Conservation (phyloP, 2,113 vertebrate species). For the Calidris pugnax region DNA sequence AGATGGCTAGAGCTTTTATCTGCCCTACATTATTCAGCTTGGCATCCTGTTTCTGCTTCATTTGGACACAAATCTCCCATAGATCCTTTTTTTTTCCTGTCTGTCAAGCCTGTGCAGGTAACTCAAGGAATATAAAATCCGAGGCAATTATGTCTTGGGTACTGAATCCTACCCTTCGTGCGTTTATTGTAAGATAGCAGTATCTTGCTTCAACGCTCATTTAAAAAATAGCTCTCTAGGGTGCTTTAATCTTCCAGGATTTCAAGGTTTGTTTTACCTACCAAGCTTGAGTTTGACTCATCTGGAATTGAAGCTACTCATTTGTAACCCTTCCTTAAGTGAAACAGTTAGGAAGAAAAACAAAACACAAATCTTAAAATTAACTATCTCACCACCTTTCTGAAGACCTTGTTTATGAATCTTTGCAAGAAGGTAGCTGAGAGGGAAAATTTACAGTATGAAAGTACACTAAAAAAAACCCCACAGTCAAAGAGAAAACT, state of each 20-base stretch:
- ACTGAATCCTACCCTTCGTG: neutral
- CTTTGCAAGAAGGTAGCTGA: neutral
- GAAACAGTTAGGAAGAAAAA: neutral
- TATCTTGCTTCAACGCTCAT: conserved; percentile 2
- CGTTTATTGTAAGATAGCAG: neutral
- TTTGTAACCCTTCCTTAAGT: neutral
- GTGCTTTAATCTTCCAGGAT: neutral
- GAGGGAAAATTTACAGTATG: neutral
- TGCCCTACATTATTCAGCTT: neutral
- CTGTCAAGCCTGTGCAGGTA: neutral
- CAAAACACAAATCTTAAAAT: neutral
- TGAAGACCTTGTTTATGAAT: neutral
- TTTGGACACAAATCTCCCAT: neutral
- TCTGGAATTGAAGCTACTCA: neutral
- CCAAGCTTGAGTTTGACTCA: neutral
- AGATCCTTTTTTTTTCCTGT: neutral
- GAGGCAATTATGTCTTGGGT: neutral
- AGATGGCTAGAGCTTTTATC: neutral
- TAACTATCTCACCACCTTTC: neutral
- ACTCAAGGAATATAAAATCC: neutral
- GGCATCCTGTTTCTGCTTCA: neutral
- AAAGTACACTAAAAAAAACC: neutral
- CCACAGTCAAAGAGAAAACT: neutral
- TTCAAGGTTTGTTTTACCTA: conserved; percentile 28
- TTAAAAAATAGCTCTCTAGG: neutral